Conservation (phyloP, 1,140 invertebrate species). For the Trypoxylus dichotomus region DNA sequence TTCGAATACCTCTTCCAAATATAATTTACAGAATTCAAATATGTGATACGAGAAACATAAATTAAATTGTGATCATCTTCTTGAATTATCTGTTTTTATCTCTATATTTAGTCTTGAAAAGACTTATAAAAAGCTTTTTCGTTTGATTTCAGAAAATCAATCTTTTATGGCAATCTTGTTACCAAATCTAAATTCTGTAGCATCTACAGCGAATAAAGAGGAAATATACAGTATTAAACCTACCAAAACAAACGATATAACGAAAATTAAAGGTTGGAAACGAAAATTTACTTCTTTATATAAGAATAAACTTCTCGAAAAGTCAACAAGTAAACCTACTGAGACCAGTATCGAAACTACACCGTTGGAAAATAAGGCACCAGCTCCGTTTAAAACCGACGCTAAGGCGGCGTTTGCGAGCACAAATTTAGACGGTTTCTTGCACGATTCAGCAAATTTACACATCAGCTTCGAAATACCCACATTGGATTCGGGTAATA, state of each 20-base stretch:
- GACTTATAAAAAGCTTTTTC: neutral
- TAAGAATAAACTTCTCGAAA: neutral
- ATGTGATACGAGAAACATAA: too few species aligned
- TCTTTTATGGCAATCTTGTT: neutral
- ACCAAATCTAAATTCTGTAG: neutral
- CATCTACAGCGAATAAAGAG: neutral
- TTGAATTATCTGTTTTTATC: too few species aligned
- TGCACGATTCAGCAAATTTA: conserved; percentile 28
- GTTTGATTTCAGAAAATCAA: neutral
- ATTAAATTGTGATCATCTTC: too few species aligned
- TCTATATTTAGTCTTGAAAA: neutral
- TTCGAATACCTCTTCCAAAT: too few species aligned
- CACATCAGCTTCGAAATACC: conserved; percentile 34
- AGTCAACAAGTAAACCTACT: neutral
- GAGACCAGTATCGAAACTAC: neutral
- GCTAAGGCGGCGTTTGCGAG: conserved; percentile 30
- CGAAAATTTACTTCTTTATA: conserved; percentile 28
- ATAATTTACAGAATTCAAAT: too few species aligned
- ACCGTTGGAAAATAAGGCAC: neutral
- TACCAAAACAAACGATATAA: conserved; percentile 33
- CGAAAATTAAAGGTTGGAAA: conserved; percentile 35
- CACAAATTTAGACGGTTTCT: conserved; percentile 29
- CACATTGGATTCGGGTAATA: conserved; percentile 24
- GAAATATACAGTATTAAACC: conserved; percentile 14
- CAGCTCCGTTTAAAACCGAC: neutral